Conservation (phyloP, 2,797 vertebrate genomes). For the Chiropotes sagulatus region DNA sequence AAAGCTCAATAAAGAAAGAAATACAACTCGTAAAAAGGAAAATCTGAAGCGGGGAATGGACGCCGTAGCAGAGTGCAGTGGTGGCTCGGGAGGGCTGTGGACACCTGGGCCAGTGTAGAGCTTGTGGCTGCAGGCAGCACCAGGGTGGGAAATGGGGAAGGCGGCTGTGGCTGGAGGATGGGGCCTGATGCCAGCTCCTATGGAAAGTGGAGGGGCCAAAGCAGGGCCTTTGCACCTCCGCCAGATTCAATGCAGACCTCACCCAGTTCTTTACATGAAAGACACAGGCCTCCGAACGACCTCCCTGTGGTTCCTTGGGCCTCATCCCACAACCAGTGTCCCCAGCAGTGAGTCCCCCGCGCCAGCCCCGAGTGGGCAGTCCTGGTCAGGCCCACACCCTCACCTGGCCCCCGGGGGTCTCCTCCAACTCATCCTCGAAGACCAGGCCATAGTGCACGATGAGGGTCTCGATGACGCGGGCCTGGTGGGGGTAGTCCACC, state of each 20-base stretch:
- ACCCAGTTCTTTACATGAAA: too few relatives aligned
- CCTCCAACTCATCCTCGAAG: slow-evolving; percentile 83
- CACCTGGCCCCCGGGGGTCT: background rate
- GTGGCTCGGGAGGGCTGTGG: too few relatives aligned
- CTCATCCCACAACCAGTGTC: too few relatives aligned
- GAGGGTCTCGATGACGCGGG: slow-evolving; percentile 93
- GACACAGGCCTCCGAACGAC: too few relatives aligned
- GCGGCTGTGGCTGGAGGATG: too few relatives aligned
- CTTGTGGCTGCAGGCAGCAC: background rate
- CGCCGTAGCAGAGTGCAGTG: background rate
- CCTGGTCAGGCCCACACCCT: rapidly evolving
- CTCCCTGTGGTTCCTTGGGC: too few relatives aligned
- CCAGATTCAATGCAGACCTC: too few relatives aligned
- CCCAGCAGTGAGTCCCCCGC: background rate
- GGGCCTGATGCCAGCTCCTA: too few relatives aligned
- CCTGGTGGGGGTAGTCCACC: slow-evolving; percentile 98
- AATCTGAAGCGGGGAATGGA: background rate
- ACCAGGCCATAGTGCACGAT: slow-evolving; percentile 92
- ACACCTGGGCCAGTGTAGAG: background rate
- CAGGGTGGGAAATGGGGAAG: background rate
- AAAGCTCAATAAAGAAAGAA: too few relatives aligned
- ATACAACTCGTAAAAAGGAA: too few relatives aligned
- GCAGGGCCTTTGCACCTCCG: too few relatives aligned
- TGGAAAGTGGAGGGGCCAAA: rapidly evolving
- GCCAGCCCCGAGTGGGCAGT: background rate